Base-by-base conservation (phyloP, 2,797 vertebrate genomes). In the Enteromius thamalakanensis region DNA sequence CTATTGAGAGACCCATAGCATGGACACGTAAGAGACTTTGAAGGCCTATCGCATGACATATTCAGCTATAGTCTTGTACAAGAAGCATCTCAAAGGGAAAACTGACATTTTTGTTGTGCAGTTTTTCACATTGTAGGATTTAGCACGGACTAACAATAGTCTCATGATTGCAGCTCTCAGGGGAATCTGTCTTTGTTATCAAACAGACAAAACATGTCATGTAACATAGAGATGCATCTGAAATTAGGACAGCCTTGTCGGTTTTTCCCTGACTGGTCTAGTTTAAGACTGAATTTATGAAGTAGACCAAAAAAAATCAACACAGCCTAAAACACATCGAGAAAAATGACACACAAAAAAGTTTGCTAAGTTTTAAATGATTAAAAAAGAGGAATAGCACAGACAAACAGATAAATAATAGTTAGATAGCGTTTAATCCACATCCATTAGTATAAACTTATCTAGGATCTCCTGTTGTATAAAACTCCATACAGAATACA, bases 1-100 rank as follows among this genome's bases (percentile, higher is more conserved):
- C 76, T 76, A 86, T 91, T 91, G 87, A 92, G 62, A 40, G 62
- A 76, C 81, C 23, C n/a, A 53, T 49, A 42, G 47, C 83, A 87
- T 83, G 72, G 88, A 86, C 75, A 71, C 23, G 14, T 89, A 87
- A 87, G 0, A 19, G 86, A 23, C 9, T 79, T 76, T 40, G 29
- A 70, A 71, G 42, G 53, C 88, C 32, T 85, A 89, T 90, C 69
- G 4, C 53, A 69, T 91, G 86, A 89, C 88, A 85, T 17, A 64
- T 77, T 87, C 70, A 87, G 84, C 42, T 68, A 17, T 1, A 64
- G 62, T 74, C 60, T 82, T 64, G 82, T 82, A 87, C 86, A 89
- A 72, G 82, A 19, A 84, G 23, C 81, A 68, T 76, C 32, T 75
- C 64, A 72, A 71, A 55, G 26, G 53, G 17, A 32, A 32, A 69